Evolutionary conservation across 2,113 vertebrate species (phyloP), one percentile per base, ranked within the genome.

Genomic region (Ia io): DNA sequence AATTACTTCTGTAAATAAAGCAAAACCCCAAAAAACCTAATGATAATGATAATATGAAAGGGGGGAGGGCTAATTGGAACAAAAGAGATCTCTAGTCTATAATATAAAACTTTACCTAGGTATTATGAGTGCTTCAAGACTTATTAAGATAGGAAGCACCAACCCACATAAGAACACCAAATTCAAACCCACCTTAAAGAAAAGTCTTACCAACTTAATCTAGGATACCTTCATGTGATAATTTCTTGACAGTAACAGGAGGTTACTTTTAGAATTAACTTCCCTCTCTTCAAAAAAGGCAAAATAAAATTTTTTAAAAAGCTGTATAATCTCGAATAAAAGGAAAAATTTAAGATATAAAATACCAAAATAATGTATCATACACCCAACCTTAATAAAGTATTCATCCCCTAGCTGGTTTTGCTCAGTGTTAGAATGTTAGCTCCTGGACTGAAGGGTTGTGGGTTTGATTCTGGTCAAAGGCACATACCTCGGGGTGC

Each of bases 191-290:
- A 59, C 16, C 9, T 84, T 40, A 51, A 91, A 25, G 51, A n/a
- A 94, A 86, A 90, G 67, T 6, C 3, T 63, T 65, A 80, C 18
- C 28, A 94, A 84, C 20, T 91, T 51, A 86, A 17, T 67, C 14
- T 82, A 56, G 28, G 13, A 51, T 53, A 91, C 44, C 44, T 40
- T 88, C 22, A 80, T 53, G 37, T 84, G 16, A 14, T 59, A 94
- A 90, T 40, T 80, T 32, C 59, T 85, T 80, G 20, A 88, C 42
- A 53, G 44, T 82, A 44, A 90, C 56, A 84, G 67, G 28, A 59
- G 25, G 25, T 56, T 88, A 73, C 18, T 88, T 91, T 95, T 53
- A 78, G 49, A 94, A 87, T 89, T 74, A 86, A 84, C 17, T 42
- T 77, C 9, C 9, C 61, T 65, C 13, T 86, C 28, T 71, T 74